Base-by-base conservation (phyloP, 2,888 invertebrate genomes). In the Balanococcus diminutus region DNA sequence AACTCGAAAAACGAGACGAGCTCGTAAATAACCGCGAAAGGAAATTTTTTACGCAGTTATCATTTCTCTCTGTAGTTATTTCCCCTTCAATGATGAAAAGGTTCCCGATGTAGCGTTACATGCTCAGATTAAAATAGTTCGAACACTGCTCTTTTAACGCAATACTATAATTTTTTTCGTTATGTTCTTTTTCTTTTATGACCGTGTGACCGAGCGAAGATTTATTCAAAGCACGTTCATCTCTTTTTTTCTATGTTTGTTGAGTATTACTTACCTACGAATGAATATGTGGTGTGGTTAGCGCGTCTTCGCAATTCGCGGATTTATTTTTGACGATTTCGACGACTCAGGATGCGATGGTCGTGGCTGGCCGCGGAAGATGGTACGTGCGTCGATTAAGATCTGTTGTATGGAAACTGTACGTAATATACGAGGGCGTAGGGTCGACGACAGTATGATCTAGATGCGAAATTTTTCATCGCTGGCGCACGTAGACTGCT, bases 401-500 rank as follows among this genome's bases (percentile, higher is more conserved):
- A 61, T 61, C 61, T 61, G 14, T 25, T 61, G 61, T 61, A 14
- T 2, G 25, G 61, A 46, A n/a, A 46, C n/a, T 46, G 42, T 42
- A 42, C n/a, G n/a, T 46, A n/a, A 1, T n/a, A n/a, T 46, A 25
- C 25, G 61, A 25, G 61, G 61, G 61, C 19, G 61, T 61, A 61
- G 61, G 61, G 61, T 61, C 61, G 61, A 61, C 61, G 61, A 61
- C 61, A 61, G 61, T 61, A 61, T 25, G 61, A 61, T 61, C 61
- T 61, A 25, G 61, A 61, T 61, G 61, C 61, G 61, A 61, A 61
- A 61, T 25, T 61, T 22, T 61, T 61, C 25, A 61, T 46, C n/a
- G n/a, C n/a, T 46, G 46, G n/a, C n/a, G 2, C 2, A n/a, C 46
- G n/a, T 46, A 46, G 8, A 36, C 36, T 36, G 3, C 46, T 16